phyloP scores from a whole-genome alignment of 2,797 vertebrate species.

The Salarias fasciatus region DNA sequence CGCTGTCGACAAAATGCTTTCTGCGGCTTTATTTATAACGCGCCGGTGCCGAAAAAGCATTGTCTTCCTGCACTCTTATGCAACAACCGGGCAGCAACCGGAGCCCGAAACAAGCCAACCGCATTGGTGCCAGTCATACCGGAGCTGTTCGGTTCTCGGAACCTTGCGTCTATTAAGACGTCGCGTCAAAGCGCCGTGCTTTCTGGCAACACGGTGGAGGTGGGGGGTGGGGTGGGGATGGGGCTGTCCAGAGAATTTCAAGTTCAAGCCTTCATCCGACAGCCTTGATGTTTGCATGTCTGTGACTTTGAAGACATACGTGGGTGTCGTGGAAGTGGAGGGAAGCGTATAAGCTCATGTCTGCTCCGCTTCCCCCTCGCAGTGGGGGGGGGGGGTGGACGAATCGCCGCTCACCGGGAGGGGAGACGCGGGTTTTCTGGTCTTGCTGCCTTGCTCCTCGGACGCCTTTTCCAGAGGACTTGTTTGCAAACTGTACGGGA shows the following conservation, averaged over 20 bases:
- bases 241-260: slow-evolving; percentile 46
- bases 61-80: slow-evolving; percentile 59
- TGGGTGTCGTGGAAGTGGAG: slow-evolving; percentile 50
- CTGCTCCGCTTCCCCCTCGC: slow-evolving; percentile 46
- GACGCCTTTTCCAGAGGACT: slow-evolving; percentile 27
- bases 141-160: slow-evolving; percentile 49
- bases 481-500: slow-evolving; percentile 55
- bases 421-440: not conserved
- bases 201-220: slow-evolving; percentile 51
- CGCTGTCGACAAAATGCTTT: slow-evolving; percentile 65
- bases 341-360: slow-evolving; percentile 35
- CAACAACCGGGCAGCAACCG: slow-evolving; percentile 62
- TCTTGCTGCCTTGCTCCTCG: slow-evolving; percentile 14
- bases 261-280: slow-evolving; percentile 34
- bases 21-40: slow-evolving; percentile 72
- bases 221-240: too few species aligned
- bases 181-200: slow-evolving; percentile 56
- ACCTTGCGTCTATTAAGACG: slow-evolving; percentile 59
- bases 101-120: slow-evolving; percentile 53
- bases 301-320: slow-evolving; percentile 21
- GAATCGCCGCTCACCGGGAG: slow-evolving; percentile 1
- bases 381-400: too few species aligned
- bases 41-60: slow-evolving; percentile 55
- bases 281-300: slow-evolving; percentile 54
- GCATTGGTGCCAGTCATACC: slow-evolving; percentile 40